Conservation (phyloP, 2,113 vertebrate genomes). For the Macaca nemestrina region DNA sequence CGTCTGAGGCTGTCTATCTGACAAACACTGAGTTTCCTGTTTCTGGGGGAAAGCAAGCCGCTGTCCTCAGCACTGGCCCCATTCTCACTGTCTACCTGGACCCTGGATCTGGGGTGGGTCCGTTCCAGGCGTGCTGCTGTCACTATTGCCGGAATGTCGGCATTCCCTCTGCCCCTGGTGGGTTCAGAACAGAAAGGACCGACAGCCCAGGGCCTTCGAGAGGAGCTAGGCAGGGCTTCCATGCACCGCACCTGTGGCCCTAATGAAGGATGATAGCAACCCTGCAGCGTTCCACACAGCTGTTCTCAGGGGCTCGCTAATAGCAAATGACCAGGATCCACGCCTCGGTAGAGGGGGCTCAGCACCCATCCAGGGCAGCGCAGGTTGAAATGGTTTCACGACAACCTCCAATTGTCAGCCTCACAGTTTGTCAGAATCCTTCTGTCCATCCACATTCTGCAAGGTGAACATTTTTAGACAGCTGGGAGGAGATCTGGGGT, state of each 20-base stretch:
- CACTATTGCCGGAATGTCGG: neutral
- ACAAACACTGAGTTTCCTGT: neutral
- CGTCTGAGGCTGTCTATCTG: neutral
- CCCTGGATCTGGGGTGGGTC: neutral
- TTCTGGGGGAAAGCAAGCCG: neutral
- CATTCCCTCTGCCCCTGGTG: neutral
- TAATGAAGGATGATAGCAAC: neutral
- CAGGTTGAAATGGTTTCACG: neutral
- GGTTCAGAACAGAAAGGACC: neutral
- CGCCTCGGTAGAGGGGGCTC: neutral
- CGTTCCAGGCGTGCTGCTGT: no score
- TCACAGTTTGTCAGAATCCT: neutral
- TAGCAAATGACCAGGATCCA: no score
- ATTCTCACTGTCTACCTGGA: neutral
- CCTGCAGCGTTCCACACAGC: no score
- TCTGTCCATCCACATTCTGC: neutral
- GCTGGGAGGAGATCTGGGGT: neutral
- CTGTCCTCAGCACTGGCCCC: neutral
- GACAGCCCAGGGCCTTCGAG: neutral
- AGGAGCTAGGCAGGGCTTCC: neutral
- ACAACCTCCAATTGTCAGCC: neutral
- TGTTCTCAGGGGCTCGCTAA: neutral
- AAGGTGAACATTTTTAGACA: neutral
- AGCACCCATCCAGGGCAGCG: no score
- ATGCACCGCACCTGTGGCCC: fast-evolving